Conservation (phyloP, 1,140 invertebrate genomes). For the Heliothis subflexa region DNA sequence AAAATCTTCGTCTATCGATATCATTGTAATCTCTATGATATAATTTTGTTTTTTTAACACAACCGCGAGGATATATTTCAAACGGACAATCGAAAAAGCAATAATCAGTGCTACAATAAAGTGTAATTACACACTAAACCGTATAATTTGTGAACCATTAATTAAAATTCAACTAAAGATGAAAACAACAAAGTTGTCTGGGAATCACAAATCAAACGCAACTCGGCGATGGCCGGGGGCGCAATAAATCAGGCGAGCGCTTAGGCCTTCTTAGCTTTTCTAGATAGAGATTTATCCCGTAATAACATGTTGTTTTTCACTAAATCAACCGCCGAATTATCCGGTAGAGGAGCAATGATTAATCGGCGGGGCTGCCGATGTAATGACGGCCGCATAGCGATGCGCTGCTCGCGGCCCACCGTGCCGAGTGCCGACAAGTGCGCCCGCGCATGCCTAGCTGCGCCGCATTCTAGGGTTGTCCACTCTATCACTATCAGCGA, state of each 20-base stretch:
- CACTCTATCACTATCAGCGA: slow-evolving; percentile 3
- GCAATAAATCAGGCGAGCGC: slow-evolving; percentile 80
- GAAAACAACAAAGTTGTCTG: slow-evolving; percentile 75
- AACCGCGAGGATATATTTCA: slow-evolving; percentile 56
- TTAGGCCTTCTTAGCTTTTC: slow-evolving; percentile 86
- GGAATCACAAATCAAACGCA: slow-evolving; percentile 82
- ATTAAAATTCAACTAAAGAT: slow-evolving; percentile 85
- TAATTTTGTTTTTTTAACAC: slow-evolving; percentile 40
- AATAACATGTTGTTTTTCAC: slow-evolving; percentile 85
- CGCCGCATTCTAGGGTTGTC: slow-evolving; percentile 21
- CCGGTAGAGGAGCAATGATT: slow-evolving; percentile 84
- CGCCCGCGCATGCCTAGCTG: slow-evolving; percentile 47
- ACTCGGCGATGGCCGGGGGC: slow-evolving; percentile 74
- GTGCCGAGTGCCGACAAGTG: slow-evolving; percentile 22
- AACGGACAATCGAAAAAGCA: slow-evolving; percentile 70
- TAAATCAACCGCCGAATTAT: slow-evolving; percentile 86
- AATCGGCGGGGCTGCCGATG: slow-evolving; percentile 77
- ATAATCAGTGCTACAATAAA: slow-evolving; percentile 74
- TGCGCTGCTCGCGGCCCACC: slow-evolving; percentile 16
- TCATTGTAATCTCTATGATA: slow-evolving; percentile 47
- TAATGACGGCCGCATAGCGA: slow-evolving; percentile 70
- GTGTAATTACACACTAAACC: slow-evolving; percentile 75
- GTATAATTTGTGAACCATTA: slow-evolving; percentile 81
- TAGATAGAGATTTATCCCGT: slow-evolving; percentile 86
- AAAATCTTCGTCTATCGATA: slow-evolving; percentile 37